Evolutionary conservation across 1,140 invertebrate species (phyloP).

Genomic region (Heliothis virescens): DNA sequence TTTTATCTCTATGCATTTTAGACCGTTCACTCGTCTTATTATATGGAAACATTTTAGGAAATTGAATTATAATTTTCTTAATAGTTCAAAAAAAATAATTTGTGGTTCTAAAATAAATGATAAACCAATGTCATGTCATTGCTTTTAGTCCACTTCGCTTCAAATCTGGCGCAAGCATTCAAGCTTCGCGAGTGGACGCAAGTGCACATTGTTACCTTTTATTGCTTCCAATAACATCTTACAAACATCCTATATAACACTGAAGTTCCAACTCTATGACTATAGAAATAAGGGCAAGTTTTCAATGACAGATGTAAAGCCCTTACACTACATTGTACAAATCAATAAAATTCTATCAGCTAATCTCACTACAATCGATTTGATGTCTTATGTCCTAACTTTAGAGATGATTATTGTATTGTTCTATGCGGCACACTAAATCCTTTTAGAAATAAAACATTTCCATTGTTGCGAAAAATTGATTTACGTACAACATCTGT

Average conservation of each 20-base stretch:
- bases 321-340: slow-evolving; percentile 29
- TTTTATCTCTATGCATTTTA: too few relatives aligned
- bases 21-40: too few relatives aligned
- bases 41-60: too few relatives aligned
- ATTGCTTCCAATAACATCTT: slow-evolving; percentile 21
- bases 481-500: slow-evolving; percentile 80
- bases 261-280: neutral
- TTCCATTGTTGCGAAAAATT: slow-evolving; percentile 81
- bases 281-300: slow-evolving; percentile 33
- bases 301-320: slow-evolving; percentile 11
- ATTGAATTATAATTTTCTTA: neutral
- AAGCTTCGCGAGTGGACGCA: slow-evolving; percentile 63
- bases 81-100: neutral
- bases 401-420: neutral
- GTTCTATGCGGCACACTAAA: neutral
- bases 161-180: slow-evolving; percentile 66
- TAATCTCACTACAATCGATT: slow-evolving; percentile 10
- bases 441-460: neutral
- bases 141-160: slow-evolving; percentile 57
- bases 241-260: slow-evolving; percentile 8
- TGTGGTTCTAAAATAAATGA: slow-evolving; percentile 40
- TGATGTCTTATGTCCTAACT: slow-evolving; percentile 18
- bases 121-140: slow-evolving; percentile 56
- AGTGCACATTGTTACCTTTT: slow-evolving; percentile 68
- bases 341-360: slow-evolving; percentile 44